Conservation (phyloP, 92 coral and sea anemone species). For the Micromussa lordhowensis region DNA sequence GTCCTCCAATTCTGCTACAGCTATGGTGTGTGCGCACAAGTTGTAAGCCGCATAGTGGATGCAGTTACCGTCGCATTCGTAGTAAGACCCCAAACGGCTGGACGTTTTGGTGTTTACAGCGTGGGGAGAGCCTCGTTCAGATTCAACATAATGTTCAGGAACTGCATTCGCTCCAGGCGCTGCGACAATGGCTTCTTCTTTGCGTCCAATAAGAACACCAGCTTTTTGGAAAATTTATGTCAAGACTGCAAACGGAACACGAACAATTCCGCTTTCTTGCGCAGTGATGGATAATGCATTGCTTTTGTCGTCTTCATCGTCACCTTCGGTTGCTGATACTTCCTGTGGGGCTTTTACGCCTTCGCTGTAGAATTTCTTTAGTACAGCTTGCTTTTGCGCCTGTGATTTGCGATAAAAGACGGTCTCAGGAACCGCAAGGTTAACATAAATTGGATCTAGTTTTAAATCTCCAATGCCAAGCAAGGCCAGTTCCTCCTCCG, state of each 20-base stretch:
- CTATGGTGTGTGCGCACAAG: too few relatives aligned
- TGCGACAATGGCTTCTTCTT: constrained; percentile 10
- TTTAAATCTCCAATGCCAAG: constrained; percentile 29
- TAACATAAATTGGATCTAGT: not conserved
- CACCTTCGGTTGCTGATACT: not conserved
- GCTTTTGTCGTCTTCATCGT: not conserved
- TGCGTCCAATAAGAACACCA: not conserved
- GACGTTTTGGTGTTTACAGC: constrained; percentile 16
- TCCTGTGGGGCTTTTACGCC: not conserved
- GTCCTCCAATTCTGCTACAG: too few relatives aligned
- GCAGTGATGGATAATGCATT: constrained; percentile 2
- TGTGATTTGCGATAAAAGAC: constrained; percentile 1
- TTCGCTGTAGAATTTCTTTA: constrained; percentile 29
- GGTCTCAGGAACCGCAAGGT: constrained; percentile 20
- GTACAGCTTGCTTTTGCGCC: constrained; percentile 19
- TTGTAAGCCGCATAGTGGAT: too few relatives aligned
- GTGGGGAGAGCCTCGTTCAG: constrained; percentile 31
- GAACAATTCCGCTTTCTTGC: constrained; percentile 32
- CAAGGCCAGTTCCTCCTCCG: constrained; percentile 38
- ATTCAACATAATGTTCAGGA: constrained; percentile 42
- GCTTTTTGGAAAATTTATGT: constrained; percentile 1
- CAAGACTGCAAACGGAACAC: constrained; percentile 29
- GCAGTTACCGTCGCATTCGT: too few relatives aligned
- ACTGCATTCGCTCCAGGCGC: constrained; percentile 46
- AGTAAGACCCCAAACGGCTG: not conserved